phyloP scores from a whole-genome alignment of 2,113 vertebrate genomes.

The Lethenteron camtschaticum region DNA sequence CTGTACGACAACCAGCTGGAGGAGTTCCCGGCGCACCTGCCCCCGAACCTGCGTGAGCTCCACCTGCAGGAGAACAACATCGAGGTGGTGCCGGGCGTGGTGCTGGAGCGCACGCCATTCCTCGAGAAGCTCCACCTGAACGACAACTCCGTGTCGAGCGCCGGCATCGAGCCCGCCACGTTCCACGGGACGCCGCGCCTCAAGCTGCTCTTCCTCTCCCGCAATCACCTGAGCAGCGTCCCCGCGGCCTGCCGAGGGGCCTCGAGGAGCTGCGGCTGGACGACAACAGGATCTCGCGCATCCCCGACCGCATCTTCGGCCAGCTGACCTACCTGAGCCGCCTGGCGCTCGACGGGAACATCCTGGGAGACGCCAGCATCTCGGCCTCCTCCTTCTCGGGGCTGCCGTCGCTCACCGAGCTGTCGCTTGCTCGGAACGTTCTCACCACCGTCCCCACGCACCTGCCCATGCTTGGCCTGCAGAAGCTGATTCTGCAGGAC shows the following conservation, averaged over 20 bases:
- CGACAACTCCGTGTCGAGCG: conserved; percentile 79
- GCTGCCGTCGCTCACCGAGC: conserved; percentile 56
- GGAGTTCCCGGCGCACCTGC: conserved; percentile 49
- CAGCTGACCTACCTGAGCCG: conserved; percentile 49
- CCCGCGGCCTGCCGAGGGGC: conserved; percentile 50
- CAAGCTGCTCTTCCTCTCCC: conserved; percentile 56
- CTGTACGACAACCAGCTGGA: conserved; percentile 78
- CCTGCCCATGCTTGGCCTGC: conserved; percentile 43
- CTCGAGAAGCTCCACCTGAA: conserved; percentile 71
- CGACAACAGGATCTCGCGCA: conserved; percentile 81
- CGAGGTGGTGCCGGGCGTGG: conserved; percentile 37
- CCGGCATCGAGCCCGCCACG: conserved; percentile 79
- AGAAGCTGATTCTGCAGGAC: conserved; percentile 60
- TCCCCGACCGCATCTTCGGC: conserved; percentile 65
- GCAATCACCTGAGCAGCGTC: conserved; percentile 82
- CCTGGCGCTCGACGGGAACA: conserved; percentile 69
- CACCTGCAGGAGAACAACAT: conserved; percentile 92
- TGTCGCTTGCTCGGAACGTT: conserved; percentile 66
- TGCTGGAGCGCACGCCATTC: conserved; percentile 48
- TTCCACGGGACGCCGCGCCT: conserved; percentile 53
- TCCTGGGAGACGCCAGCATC: conserved; percentile 79
- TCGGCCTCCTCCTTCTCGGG: conserved; percentile 78
- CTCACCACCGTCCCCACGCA: conserved; percentile 54
- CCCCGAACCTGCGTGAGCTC: conserved; percentile 52
- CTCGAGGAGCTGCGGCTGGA: conserved; percentile 71